These are phyloP conservation scores for Hydrotaea cyrtoneurina DNA, from an alignment of 2,888 invertebrate species.

Conservation along the genomic window DNA sequence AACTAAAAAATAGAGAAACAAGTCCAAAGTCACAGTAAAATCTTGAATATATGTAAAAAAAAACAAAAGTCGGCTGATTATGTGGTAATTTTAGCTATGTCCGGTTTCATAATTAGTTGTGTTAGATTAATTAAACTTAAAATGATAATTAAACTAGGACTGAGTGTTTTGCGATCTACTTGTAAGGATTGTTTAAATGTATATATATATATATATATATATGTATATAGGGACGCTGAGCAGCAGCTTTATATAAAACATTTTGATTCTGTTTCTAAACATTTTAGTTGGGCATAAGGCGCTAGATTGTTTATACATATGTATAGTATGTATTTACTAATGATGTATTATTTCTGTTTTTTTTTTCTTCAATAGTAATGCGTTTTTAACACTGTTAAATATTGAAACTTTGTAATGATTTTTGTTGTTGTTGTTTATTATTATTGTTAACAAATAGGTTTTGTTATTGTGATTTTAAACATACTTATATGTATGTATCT, in stretches of 20 bases:
- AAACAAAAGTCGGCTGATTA: not conserved
- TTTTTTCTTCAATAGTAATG: conserved; percentile 60
- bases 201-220: conserved; percentile 2
- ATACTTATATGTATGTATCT: too few relatives aligned
- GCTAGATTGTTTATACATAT: conserved; percentile 61
- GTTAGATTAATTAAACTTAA: not conserved
- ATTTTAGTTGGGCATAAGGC: conserved; percentile 66
- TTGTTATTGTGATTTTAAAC: conserved; percentile 4
- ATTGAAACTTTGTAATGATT: conserved; percentile 59
- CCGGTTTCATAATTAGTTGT: not conserved
- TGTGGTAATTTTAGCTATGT: not conserved
- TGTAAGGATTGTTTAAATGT: conserved; percentile 9
- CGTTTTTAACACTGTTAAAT: conserved; percentile 63
- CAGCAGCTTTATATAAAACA: conserved; percentile 35
- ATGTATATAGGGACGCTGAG: conserved; percentile 57
- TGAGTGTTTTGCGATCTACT: conserved; percentile 41
- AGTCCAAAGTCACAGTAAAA: not conserved
- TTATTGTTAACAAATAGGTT: conserved; percentile 49
- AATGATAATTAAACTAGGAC: conserved; percentile 40
- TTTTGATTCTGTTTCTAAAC: conserved; percentile 58
- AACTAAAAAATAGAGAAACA: conserved; percentile 3
- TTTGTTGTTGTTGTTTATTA: not conserved
- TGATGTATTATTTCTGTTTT: conserved; percentile 46
- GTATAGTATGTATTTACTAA: conserved; percentile 60
- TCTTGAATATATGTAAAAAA: conserved; percentile 5